Base-by-base conservation (phyloP, 2,113 vertebrate genomes). In the Pitta sordida region DNA sequence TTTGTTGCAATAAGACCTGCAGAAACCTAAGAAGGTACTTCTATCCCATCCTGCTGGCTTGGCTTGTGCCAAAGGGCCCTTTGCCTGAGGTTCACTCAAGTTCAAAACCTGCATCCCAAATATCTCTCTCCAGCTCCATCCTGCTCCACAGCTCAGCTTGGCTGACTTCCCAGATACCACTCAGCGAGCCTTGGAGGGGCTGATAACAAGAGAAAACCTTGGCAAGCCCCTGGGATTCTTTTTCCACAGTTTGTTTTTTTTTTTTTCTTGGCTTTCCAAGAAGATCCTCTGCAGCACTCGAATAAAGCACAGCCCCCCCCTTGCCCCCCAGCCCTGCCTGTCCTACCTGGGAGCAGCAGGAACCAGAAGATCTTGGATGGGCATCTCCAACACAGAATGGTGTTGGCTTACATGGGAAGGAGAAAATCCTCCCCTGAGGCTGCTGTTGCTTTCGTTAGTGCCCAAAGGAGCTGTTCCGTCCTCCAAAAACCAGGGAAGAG, bases 121-220 rank as follows among this genome's bases (percentile, higher is more conserved):
- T 81, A 15, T n/a, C 73, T 88, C 48, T 77, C 58, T 1, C 43
- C 27, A 27, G 51, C 55, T 82, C 74, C 77, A 90, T 68, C 82
- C 43, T 13, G 13, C 13, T 12, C 34, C 62, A 10, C 63, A 36
- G 53, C 80, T 32, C 74, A 4, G 14, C 81, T 95, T 94, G 91
- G 94, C 96, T 53, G 64, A 8, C 52, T 81, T 84, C 93, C 96
- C 94, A 90, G 87, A 76, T 65, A 92, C 69, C 91, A 67, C 90
- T 91, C 93, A 94, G 81, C 78, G 64, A 26, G 53, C 65, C 56
- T 41, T 3, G 0, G 56, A 63, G 65, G 30, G 58, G 70, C 37
- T 76, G 70, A 85, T 70, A 69, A 90, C 5, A 4, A 92, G 52
- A 60, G 67, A 79, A 90, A 91, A 46, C 52, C 62, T 87, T 93